Conservation (phyloP, 2,797 vertebrate species). For the Lepidocolaptes lacrymiger region DNA sequence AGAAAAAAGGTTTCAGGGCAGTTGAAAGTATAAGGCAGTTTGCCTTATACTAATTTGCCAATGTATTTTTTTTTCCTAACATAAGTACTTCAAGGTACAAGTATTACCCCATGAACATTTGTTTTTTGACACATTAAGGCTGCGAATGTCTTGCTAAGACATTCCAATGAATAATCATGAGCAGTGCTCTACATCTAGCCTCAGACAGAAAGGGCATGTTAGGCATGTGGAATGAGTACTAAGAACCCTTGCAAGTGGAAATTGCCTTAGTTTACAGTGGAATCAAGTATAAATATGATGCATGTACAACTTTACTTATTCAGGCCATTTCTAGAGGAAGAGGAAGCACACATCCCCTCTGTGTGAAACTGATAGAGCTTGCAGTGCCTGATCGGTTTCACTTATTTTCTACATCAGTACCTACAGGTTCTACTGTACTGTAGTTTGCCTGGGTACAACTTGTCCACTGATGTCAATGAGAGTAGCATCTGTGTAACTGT, state of each 20-base stretch:
- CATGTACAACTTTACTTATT: neutral
- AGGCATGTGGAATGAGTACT: neutral
- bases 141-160: neutral
- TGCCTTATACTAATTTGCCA: neutral
- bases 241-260: neutral
- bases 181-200: neutral
- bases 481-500: neutral
- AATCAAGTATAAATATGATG: neutral
- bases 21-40: neutral
- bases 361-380: neutral
- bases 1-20: neutral
- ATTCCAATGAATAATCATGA: neutral
- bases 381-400: neutral
- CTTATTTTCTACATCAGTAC: neutral
- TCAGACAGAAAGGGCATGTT: neutral
- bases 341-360: neutral
- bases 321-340: neutral
- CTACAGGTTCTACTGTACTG: neutral
- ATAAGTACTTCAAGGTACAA: neutral
- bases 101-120: neutral
- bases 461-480: neutral
- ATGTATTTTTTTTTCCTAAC: neutral
- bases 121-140: neutral
- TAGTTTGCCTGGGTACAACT: neutral
- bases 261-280: neutral